Conservation (phyloP, 2,888 invertebrate species). For the Cheilosia vernalis region DNA sequence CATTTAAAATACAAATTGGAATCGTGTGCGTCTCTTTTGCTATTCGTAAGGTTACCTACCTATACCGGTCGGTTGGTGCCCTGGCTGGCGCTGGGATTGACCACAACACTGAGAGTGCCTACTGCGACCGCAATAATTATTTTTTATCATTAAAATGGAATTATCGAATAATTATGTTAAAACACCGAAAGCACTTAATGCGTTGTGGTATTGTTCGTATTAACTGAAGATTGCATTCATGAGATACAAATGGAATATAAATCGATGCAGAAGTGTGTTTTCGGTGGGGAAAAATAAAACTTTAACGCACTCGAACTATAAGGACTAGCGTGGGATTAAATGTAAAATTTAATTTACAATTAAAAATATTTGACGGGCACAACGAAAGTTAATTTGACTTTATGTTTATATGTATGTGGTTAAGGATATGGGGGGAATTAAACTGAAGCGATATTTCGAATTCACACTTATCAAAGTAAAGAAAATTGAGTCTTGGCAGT, state of each 20-base stretch:
- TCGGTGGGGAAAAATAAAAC: neutral
- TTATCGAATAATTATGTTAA: slow-evolving; percentile 69
- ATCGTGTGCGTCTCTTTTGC: slow-evolving; percentile 40
- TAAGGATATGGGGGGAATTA: too few relatives aligned
- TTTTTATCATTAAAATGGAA: slow-evolving; percentile 20
- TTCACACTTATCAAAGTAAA: too few relatives aligned
- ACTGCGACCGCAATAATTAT: slow-evolving; percentile 41
- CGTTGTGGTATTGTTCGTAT: slow-evolving; percentile 37
- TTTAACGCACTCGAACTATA: slow-evolving; percentile 1
- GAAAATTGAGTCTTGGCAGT: too few relatives aligned
- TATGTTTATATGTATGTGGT: too few relatives aligned
- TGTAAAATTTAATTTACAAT: neutral
- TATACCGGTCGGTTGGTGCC: neutral
- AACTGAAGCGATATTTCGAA: too few relatives aligned
- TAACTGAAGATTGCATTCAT: slow-evolving; percentile 51
- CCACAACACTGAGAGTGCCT: neutral
- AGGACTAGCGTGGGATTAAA: slow-evolving; percentile 11
- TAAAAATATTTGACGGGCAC: too few relatives aligned
- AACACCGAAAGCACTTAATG: slow-evolving; percentile 53
- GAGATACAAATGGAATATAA: slow-evolving; percentile 44
- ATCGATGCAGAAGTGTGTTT: neutral
- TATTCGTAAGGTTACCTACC: neutral
- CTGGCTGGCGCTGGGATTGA: neutral
- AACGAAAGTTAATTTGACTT: too few relatives aligned
- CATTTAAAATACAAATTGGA: slow-evolving; percentile 74